These are phyloP conservation scores for Catalaphyllia jardinei DNA, from an alignment of 64 coral and sea anemone genomes.

Conservation along the genomic window DNA sequence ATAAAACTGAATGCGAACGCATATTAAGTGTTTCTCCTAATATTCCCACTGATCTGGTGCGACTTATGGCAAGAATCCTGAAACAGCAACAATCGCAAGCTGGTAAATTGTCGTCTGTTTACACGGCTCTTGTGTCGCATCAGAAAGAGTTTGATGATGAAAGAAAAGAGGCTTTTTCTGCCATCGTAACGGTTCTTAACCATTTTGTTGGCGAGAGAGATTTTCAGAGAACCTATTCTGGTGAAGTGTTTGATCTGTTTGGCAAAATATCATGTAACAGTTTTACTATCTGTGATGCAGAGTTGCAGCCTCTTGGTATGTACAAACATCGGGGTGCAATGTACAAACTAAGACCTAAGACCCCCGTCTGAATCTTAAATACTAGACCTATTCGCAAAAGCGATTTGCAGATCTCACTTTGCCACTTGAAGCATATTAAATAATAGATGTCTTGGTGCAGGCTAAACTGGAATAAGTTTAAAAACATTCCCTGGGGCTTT, in stretches of 20 bases:
- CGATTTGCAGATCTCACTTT: no score
- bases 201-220: slow-evolving; percentile 51
- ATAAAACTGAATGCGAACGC: slow-evolving; percentile 88
- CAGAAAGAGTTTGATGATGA: slow-evolving; percentile 44
- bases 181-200: slow-evolving; percentile 49
- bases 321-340: background rate
- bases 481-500: no score
- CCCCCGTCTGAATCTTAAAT: no score
- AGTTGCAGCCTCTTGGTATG: slow-evolving; percentile 81
- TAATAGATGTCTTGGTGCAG: no score
- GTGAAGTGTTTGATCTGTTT: slow-evolving; percentile 80
- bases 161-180: slow-evolving; percentile 70
- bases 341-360: no score
- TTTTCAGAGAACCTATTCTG: slow-evolving; percentile 23
- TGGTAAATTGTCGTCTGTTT: background rate
- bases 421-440: no score
- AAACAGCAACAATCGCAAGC: slow-evolving; percentile 23
- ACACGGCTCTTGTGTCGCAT: slow-evolving; percentile 65
- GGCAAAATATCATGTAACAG: slow-evolving; percentile 92
- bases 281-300: slow-evolving; percentile 94
- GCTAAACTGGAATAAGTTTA: no score
- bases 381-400: no score
- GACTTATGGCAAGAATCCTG: slow-evolving; percentile 68
- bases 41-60: slow-evolving; percentile 73
- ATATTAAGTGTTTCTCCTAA: slow-evolving; percentile 50